Evolutionary conservation across 2,797 vertebrate species (phyloP).

Genomic region (Echeneis naucrates): DNA sequence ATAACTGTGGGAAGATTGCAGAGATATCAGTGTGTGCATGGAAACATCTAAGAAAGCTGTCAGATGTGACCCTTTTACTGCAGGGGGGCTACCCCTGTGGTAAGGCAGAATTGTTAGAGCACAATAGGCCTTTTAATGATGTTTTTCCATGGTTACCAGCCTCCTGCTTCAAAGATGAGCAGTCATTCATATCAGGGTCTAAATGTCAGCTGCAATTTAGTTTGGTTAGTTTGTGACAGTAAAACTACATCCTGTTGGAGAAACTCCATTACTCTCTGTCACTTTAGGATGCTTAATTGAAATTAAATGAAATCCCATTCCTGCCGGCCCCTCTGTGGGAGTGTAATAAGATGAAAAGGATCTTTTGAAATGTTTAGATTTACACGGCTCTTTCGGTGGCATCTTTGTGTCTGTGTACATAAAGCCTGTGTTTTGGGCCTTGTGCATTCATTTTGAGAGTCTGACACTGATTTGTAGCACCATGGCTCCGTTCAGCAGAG

Average conservation of each 20-base stretch:
- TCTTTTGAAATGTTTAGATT: not conserved
- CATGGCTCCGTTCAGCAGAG: conserved; percentile 44
- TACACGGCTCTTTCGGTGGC: not conserved
- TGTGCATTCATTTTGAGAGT: conserved; percentile 25
- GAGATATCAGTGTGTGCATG: conserved; percentile 36
- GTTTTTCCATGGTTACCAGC: conserved; percentile 70
- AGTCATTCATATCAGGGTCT: conserved; percentile 63
- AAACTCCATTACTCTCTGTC: not conserved
- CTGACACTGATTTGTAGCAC: conserved; percentile 45
- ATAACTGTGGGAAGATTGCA: conserved; percentile 51
- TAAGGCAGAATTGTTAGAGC: conserved; percentile 45
- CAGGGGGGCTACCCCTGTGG: conserved; percentile 23
- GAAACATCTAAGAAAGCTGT: conserved; percentile 50
- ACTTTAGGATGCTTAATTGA: conserved; percentile 11
- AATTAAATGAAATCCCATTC: not conserved
- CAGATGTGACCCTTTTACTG: conserved; percentile 53
- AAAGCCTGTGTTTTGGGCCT: conserved; percentile 16
- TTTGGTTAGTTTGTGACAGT: conserved; percentile 21
- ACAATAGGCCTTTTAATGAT: conserved; percentile 71
- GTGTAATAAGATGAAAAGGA: conserved; percentile 6
- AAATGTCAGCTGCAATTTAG: conserved; percentile 65
- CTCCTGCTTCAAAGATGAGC: conserved; percentile 64
- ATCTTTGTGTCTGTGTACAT: conserved; percentile 10
- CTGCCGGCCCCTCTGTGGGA: not conserved
- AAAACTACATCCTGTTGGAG: conserved; percentile 25